These are phyloP conservation scores for Penaeus monodon DNA, from an alignment of 2,888 invertebrate genomes.

Conservation along the genomic window DNA sequence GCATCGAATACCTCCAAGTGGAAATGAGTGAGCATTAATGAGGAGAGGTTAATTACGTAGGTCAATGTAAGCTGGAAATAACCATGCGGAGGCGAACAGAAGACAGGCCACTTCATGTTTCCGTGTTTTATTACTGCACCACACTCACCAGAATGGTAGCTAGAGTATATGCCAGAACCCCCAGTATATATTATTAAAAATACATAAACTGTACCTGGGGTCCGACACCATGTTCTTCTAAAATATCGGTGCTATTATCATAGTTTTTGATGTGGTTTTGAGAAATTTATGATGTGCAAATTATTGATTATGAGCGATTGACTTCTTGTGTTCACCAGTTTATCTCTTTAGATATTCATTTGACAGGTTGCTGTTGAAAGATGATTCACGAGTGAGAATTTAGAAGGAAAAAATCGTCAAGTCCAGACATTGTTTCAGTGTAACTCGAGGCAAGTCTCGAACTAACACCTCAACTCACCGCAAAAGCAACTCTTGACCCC, in stretches of 20 bases:
- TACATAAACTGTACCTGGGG: slow-evolving; percentile 45
- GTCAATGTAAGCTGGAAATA: slow-evolving; percentile 32
- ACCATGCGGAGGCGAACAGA: slow-evolving; percentile 9
- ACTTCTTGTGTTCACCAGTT: too few relatives aligned
- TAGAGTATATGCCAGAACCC: slow-evolving; percentile 36
- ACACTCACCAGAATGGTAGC: slow-evolving; percentile 9
- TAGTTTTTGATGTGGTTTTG: slow-evolving; percentile 24
- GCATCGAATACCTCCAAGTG: too few relatives aligned
- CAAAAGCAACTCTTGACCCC: slow-evolving; percentile 6
- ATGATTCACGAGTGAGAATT: too few relatives aligned
- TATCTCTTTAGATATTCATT: too few relatives aligned
- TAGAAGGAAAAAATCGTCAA: too few relatives aligned
- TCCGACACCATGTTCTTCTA: slow-evolving; percentile 43
- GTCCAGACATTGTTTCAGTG: too few relatives aligned
- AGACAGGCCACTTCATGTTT: slow-evolving; percentile 25
- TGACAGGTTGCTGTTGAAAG: too few relatives aligned
- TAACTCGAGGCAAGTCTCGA: background rate
- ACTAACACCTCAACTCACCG: slow-evolving; percentile 15
- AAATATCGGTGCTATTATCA: slow-evolving; percentile 39
- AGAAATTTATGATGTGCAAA: too few relatives aligned
- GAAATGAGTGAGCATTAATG: too few relatives aligned
- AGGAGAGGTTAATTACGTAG: slow-evolving; percentile 16
- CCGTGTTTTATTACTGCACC: slow-evolving; percentile 34
- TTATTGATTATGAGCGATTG: too few relatives aligned
- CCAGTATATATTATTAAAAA: slow-evolving; percentile 52